Evolutionary conservation across 2,113 vertebrate species (phyloP).

Genomic region (Misgurnus mizolepis): DNA sequence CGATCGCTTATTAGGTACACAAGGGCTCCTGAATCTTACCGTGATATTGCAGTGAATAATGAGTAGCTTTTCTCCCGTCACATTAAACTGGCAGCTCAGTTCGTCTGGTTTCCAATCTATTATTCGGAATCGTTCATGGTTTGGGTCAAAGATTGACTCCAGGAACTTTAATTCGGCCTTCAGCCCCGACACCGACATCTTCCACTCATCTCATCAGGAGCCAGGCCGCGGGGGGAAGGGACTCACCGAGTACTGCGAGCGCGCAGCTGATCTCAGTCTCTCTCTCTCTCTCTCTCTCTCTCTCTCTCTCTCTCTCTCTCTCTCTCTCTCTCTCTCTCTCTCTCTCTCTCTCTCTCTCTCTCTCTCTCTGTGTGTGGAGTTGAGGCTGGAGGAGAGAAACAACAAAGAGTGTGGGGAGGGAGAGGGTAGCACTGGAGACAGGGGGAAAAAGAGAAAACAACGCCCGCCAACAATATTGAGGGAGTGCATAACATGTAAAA

Average conservation of each 20-base stretch:
- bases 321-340: background rate
- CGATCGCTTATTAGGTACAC: background rate
- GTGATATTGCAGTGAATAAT: conserved; percentile 96
- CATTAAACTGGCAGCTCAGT: conserved; percentile 90
- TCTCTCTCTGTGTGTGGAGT: background rate
- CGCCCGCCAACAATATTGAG: conserved; percentile 8
- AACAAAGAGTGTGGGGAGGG: conserved; percentile 26
- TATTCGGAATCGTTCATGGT: conserved; percentile 94
- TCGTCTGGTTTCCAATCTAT: conserved; percentile 95
- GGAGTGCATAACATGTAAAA: background rate
- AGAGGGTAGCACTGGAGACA: conserved; percentile 5
- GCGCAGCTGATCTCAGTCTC: conserved; percentile 38
- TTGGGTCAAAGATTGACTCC: conserved; percentile 94
- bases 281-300: too few species aligned
- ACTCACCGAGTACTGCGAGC: conserved; percentile 65
- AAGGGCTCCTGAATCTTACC: conserved; percentile 74
- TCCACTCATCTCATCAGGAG: conserved; percentile 82
- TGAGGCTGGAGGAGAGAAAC: conserved; percentile 40
- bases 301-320: too few species aligned
- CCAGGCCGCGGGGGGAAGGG: conserved; percentile 72
- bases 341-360: too few species aligned
- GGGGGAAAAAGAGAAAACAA: conserved; percentile 22
- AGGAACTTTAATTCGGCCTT: conserved; percentile 97
- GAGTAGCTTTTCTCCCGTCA: conserved; percentile 82
- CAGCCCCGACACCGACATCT: conserved; percentile 96